Percentiles rank a stretch among this genome's conserved stretches.
These are phyloP conservation scores for Drosophila prosaltans DNA, from an alignment of 1,140 invertebrate genomes.

Conservation along the genomic window DNA sequence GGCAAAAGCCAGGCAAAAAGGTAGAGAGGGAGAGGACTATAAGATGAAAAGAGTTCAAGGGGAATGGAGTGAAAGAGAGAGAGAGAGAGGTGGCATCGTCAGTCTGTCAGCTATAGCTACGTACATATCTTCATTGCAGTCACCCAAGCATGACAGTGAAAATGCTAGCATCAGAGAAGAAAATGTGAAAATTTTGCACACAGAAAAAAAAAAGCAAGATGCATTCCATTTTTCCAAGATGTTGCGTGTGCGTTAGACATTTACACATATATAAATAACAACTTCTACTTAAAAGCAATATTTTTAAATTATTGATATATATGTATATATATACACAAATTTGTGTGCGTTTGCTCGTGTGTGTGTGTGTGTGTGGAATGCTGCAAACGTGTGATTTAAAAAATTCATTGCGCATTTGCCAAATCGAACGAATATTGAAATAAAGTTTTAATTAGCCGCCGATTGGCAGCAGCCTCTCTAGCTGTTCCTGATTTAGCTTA, in stretches of 20 bases:
- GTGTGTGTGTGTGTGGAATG: neutral
- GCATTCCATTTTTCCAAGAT: conserved; percentile 25
- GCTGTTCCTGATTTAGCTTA: neutral
- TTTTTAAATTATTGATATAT: neutral
- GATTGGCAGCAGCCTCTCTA: neutral
- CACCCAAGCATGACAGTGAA: conserved; percentile 53
- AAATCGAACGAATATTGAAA: neutral
- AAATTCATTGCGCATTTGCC: conserved; percentile 8
- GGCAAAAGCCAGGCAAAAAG: conserved; percentile 13
- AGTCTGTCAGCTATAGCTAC: neutral
- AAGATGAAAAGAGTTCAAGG: conserved; percentile 65
- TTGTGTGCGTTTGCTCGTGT: neutral
- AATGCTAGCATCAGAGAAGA: conserved; percentile 24
- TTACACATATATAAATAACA: neutral
- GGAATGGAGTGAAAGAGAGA: conserved; percentile 35
- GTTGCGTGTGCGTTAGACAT: conserved; percentile 12
- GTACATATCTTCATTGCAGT: conserved; percentile 5
- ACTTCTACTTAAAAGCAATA: neutral
- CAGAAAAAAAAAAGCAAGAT: conserved; percentile 33
- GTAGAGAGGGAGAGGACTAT: conserved; percentile 23
- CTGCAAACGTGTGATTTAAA: neutral
- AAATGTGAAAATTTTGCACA: conserved; percentile 29
- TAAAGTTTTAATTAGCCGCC: neutral
- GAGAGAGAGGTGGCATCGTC: neutral
- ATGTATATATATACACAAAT: neutral